phyloP scores from a whole-genome alignment of 2,113 vertebrate species.

The Budorcas taxicolor region DNA sequence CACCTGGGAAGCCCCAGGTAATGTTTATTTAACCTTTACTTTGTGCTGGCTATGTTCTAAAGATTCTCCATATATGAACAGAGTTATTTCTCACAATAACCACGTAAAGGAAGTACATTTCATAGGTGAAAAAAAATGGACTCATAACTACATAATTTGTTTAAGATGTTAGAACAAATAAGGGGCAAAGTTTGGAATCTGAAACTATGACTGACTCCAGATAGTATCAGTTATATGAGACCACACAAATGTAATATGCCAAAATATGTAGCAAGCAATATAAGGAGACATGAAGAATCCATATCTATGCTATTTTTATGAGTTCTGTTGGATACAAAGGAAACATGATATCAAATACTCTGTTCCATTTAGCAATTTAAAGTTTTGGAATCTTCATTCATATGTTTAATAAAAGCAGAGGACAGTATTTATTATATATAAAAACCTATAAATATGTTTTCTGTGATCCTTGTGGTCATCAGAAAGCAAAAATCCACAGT shows the following conservation, averaged over 20 bases:
- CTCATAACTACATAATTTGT: background rate
- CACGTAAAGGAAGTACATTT: background rate
- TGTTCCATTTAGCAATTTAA: background rate
- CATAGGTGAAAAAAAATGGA: background rate
- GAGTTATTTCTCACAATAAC: background rate
- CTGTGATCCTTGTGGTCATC: background rate
- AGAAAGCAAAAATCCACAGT: background rate
- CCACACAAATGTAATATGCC: background rate
- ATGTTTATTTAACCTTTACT: background rate
- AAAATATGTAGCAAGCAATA: background rate
- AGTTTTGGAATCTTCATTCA: background rate
- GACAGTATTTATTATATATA: background rate
- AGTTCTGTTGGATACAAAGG: background rate
- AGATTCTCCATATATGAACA: background rate
- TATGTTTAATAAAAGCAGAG: background rate
- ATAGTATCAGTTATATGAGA: background rate
- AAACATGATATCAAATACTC: background rate
- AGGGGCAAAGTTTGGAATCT: background rate
- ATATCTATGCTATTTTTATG: background rate
- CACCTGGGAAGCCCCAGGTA: background rate
- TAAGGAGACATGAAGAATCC: background rate
- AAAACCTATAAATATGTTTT: background rate
- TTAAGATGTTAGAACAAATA: background rate
- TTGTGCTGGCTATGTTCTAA: background rate
- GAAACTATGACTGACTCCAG: background rate